Base-by-base conservation (phyloP, 2,888 invertebrate genomes). In the Gerris lacustris region DNA sequence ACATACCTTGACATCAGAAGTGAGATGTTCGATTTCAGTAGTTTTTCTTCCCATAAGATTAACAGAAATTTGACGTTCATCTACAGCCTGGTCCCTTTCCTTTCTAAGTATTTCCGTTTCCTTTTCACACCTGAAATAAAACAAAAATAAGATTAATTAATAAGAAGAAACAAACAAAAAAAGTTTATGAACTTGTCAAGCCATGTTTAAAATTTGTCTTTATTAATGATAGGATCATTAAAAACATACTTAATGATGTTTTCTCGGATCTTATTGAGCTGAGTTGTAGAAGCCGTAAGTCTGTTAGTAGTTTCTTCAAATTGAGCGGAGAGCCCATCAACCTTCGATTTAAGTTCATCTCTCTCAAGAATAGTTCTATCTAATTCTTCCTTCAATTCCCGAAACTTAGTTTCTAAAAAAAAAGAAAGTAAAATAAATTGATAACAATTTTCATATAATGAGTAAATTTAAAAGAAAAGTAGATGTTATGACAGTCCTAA, bases 61-160 rank as follows among this genome's bases (percentile, higher is more conserved):
- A 18, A 87, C 84, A 68, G 91, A 81, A 74, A 88, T 87, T 80
- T 91, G 90, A 75, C 89, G 85, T 80, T 92, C 91, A 78, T 91
- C 90, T 69, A 87, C 82, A 64, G 88, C 86, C 66, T 85, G 81
- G 80, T 90, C 88, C 76, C 89, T 84, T 75, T 90, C 86, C 77
- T 86, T 86, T 73, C 90, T 86, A 75, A 67, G 45, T 44, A 69
- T 31, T 47, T 71, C 69, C 6, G 71, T 64, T 55, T 72, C 71
- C 45, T 73, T 68, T 44, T 73, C 47, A 45, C 18, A 68, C 64
- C 69, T 76, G 5, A 67, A 43, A 45, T 66, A 6, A 18, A 6
- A 45, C n/a, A 44, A 45, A 6, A 63, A 31, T 31, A 31, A 31
- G 31, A 31, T 31, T 31, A 31, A 31, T 31, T 31, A 4, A 31